Base-by-base conservation (phyloP, 2,113 vertebrate genomes). In the Macaca nemestrina region DNA sequence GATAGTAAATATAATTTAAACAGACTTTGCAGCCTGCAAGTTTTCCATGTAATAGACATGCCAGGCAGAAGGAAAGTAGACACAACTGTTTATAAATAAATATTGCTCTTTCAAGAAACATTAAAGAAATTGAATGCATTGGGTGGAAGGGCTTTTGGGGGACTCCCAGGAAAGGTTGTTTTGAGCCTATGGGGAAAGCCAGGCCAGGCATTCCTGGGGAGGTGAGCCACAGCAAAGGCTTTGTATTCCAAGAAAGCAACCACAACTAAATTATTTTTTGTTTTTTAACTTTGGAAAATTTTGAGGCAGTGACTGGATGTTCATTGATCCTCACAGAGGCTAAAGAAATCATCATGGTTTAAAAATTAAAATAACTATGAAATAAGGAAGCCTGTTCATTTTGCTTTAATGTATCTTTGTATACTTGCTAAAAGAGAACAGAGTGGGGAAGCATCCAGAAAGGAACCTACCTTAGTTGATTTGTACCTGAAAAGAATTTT, bases 211-310 rank as follows among this genome's bases (percentile, higher is more conserved):
- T 83, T 88, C 10, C 14, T 27, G 20, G 27, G 27, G 52, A 67
- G 55, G n/a, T 40, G 52, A 61, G 20, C 18, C n/a, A 75, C 40
- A 14, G 82, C 35, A 40, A 17, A 38, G 12, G 8, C 22, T 93
- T 55, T 55, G n/a, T 35, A 27, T 75, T 88, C 48, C 5, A 83
- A 40, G 61, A 5, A 72, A 68, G 50, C 61, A 96, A 45, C 22
- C 10, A 59, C 30, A 79, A 25, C 73, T 87, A 76, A n/a, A n/a
- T 92, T 70, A 40, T 18, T 32, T 87, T 64, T 91, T 67, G 9
- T 67, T 88, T 94, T 88, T 35, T 87, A 82, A 92, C 70, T 43
- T 96, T 70, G 4, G 78, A 50, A 89, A 70, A 50, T 78, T 52
- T 57, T 79, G 30, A 84, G 45, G 32, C 67, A 82, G 5, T 50